phyloP scores from a whole-genome alignment of 2,797 vertebrate species.

The Scolopax bukidnonensis region DNA sequence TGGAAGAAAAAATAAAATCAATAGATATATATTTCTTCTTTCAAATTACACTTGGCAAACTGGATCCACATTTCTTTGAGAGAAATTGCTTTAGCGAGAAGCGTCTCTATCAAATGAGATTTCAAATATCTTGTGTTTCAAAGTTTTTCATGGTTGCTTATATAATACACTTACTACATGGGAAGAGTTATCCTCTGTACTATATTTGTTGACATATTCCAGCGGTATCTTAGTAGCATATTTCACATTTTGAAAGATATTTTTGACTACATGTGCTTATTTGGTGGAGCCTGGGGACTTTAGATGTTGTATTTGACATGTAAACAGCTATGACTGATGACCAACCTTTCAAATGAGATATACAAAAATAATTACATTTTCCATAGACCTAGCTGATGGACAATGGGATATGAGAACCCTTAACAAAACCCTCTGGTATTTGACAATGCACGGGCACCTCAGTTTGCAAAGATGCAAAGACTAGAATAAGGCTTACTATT shows the following conservation, averaged over 20 bases:
- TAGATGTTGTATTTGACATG: not conserved
- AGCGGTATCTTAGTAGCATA: not conserved
- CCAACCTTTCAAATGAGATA: not conserved
- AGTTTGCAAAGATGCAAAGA: not conserved
- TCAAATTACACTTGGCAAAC: conserved; percentile 25
- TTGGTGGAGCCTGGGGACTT: not conserved
- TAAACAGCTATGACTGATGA: not conserved
- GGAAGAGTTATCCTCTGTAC: not conserved
- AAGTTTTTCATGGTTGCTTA: not conserved
- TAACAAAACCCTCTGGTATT: not conserved
- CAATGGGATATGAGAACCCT: not conserved
- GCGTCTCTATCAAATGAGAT: conserved; percentile 2
- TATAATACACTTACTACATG: not conserved
- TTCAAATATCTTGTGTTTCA: conserved; percentile 26
- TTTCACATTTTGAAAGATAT: not conserved
- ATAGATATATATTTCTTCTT: not conserved
- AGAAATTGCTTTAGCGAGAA: conserved; percentile 5
- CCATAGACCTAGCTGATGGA: not conserved
- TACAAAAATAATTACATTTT: not conserved
- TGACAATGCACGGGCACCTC: not conserved
- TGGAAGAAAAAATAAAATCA: not conserved
- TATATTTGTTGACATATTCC: not conserved
- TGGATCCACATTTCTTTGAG: conserved; percentile 11
- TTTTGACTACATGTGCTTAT: not conserved
- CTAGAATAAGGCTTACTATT: not conserved